These are phyloP conservation scores for Anabas testudineus DNA, from an alignment of 2,797 vertebrate genomes.

Conservation along the genomic window DNA sequence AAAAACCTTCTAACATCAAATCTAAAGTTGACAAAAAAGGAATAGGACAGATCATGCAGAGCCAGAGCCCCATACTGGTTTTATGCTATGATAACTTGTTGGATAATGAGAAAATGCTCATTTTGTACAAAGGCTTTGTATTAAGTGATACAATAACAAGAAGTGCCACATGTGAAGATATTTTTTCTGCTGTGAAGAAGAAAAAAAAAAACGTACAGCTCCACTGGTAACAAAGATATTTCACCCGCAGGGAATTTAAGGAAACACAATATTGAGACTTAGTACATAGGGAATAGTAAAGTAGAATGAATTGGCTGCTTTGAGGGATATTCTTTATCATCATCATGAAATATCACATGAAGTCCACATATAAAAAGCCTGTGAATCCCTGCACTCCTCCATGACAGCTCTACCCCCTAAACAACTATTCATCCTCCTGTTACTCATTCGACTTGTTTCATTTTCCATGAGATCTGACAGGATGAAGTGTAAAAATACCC, in stretches of 20 bases:
- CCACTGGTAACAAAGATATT: background rate
- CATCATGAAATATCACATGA: constrained; percentile 32
- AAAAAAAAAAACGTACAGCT: background rate
- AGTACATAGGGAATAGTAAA: background rate
- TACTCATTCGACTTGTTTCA: constrained; percentile 69
- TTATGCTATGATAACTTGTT: too few relatives aligned
- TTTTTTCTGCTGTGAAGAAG: too few relatives aligned
- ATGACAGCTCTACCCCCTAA: constrained; percentile 67
- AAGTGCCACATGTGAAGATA: too few relatives aligned
- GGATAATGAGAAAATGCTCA: too few relatives aligned
- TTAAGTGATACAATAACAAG: too few relatives aligned
- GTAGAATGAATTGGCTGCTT: constrained; percentile 22
- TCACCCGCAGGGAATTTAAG: too few relatives aligned
- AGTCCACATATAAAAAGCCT: constrained; percentile 58
- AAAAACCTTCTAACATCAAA: background rate
- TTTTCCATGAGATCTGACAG: constrained; percentile 60
- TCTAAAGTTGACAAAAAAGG: too few relatives aligned
- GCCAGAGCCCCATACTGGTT: too few relatives aligned
- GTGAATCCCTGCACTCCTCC: constrained; percentile 56
- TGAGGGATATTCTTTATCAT: constrained; percentile 8
- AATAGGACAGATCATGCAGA: too few relatives aligned
- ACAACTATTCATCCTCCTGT: constrained; percentile 72
- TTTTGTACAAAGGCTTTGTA: too few relatives aligned
- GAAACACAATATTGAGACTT: background rate
- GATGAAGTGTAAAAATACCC: constrained; percentile 59